Evolutionary conservation across 2,797 vertebrate species (phyloP), one percentile per base, ranked within the genome.

Genomic region (Lycodopsis pacificus): DNA sequence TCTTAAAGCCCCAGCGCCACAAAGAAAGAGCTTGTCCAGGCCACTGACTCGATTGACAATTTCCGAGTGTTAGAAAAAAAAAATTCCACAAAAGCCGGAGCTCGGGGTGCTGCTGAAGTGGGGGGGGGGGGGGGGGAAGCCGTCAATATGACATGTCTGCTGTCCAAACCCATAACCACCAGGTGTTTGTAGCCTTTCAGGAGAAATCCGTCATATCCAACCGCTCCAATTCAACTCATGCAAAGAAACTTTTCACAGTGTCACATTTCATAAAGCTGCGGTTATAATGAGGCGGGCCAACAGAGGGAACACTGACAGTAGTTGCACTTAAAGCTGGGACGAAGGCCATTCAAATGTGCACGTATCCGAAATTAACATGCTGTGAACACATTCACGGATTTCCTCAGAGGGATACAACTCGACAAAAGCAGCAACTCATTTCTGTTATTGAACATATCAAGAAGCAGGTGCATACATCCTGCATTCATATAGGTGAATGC

Each of bases 31-130:
- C 88, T 92, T 93, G 94, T 94, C 92, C 92, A 94, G 92, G 89
- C 95, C 93, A 94, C 91, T 94, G 94, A 94, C 89, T 94, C 93
- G 89, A 95, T 94, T 94, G 93, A 96, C 90, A 93, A 94, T 93
- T 93, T 92, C 88, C 88, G 88, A 91, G 90, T 90, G 86, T 88
- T 89, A 69, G 86, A 91, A 91, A 65, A 48, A 48, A 62, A 65
- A 67, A 32, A 32, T 84, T 90, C 84, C 89, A 93, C 89, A 94
- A 94, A 94, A 94, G 91, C 88, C 19, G 19, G 66, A 77, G 83
- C 88, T 87, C 2, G 80, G 85, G 81, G 90, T 88, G 79, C 79
- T 68, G 79, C 72, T 85, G 76, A 81, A 88, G 79, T 80, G 57
- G 44, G 40, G 20, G 83, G 49, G 80, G 68, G 25, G 25, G 25